Base-by-base conservation (phyloP, 2,888 invertebrate species). In the Stenodera caucasica region DNA sequence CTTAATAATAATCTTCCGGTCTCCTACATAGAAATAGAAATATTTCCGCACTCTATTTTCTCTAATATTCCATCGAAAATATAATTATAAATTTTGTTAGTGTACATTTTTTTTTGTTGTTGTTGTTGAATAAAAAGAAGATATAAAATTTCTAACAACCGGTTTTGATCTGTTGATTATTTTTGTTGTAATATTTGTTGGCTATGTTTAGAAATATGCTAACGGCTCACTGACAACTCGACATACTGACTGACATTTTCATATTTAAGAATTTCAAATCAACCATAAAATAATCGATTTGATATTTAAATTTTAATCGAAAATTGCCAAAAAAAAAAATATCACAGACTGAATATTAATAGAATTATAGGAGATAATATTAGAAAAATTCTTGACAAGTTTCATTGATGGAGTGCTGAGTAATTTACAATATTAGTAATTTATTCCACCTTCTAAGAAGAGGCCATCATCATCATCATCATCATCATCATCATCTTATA, bases 231-330 rank as follows among this genome's bases (percentile, higher is more conserved):
- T 18, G 40, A 12, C 55, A 29, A 52, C 32, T 52, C 52, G 60
- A 56, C 56, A 60, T 52, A 60, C 52, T 60, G 60, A 60, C 60
- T 53, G 60, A 56, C 56, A 60, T 60, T 57, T 55, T 45, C 45
- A 45, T 18, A 45, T 45, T 7, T 45, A 11, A 45, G 45, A 45
- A 21, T 45, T 45, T 45, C 18, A 45, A 45, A 12, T 45, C n/a
- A 45, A 21, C 45, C 12, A 45, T 45, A 45, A 45, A 45, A 12
- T 12, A 18, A 21, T 45, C 21, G 18, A 21, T 45, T 45, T 21
- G 12, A 45, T 45, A 21, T 40, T 45, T 45, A 12, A 21, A 18
- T 45, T 18, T 11, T 12, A 45, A 45, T 26, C 26, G 26, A 40
- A 18, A 40, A 40, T 15, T 14, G 15, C 3, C 8, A 15, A 40